Percentiles rank a stretch among this genome's conserved stretches.
Conservation (phyloP, 1,140 invertebrate species). For the Pseudomyrmex dendroicus region DNA sequence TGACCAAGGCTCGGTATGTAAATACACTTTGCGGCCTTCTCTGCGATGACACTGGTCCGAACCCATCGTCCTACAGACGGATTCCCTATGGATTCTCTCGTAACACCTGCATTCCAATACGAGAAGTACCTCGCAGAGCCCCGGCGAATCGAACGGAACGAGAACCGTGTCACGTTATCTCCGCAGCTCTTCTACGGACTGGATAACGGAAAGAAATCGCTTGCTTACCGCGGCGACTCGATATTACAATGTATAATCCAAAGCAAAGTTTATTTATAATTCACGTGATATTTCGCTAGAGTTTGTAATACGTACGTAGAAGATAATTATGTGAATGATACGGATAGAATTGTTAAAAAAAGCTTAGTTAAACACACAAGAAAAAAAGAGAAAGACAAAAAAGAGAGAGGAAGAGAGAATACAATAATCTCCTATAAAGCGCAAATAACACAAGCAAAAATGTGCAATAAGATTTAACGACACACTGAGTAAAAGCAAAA, state of each 20-base stretch:
- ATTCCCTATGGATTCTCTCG: conserved; percentile 65
- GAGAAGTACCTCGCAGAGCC: not conserved
- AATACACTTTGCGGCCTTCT: conserved; percentile 77
- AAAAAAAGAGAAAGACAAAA: too few relatives aligned
- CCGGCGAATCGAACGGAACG: not conserved
- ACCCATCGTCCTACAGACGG: conserved; percentile 48
- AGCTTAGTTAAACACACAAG: not conserved
- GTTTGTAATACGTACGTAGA: not conserved
- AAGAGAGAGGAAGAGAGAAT: too few relatives aligned
- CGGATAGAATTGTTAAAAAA: not conserved
- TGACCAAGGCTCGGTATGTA: conserved; percentile 80
- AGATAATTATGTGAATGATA: not conserved
- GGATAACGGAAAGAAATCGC: conserved; percentile 33
- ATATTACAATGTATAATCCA: conserved; percentile 46
- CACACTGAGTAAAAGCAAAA: too few relatives aligned
- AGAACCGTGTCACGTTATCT: conserved; percentile 39
- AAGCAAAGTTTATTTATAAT: conserved; percentile 36
- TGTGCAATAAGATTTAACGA: too few relatives aligned
- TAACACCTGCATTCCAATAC: conserved; percentile 54
- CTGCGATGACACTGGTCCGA: conserved; percentile 49
- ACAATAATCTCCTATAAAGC: too few relatives aligned
- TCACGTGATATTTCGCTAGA: not conserved
- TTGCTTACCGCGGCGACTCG: conserved; percentile 21
- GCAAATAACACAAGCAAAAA: too few relatives aligned
- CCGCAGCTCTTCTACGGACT: conserved; percentile 43